Evolutionary conservation across 92 coral and sea anemone species (phyloP), one percentile per base, ranked within the genome.

Genomic region (Scolanthus callimorphus): DNA sequence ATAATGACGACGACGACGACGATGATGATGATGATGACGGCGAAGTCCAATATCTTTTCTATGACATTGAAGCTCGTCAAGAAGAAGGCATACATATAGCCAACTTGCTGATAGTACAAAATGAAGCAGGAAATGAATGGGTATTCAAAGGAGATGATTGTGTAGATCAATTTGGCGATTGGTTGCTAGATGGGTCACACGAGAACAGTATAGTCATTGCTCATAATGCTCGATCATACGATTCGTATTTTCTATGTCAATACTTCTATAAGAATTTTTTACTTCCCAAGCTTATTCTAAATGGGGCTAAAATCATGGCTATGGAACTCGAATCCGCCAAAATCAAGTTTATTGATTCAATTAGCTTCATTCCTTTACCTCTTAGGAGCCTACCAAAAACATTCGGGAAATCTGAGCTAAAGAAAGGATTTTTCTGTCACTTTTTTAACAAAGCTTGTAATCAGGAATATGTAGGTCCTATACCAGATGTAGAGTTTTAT

Each of bases 401-500:
- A 17, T 76, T 82, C 69, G 74, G 83, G 1, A 17, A 75, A 0
- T 54, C 48, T 0, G 88, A 81, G 49, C 48, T 81, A n/a, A 65
- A 53, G 22, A 81, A 81, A 54, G 82, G 82, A 0, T 67, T 41
- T 28, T 84, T 83, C 31, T 77, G 77, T 0, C 83, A 83, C 17
- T 25, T 41, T 17, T 83, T 77, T 29, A 76, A 83, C 28, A 65
- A 11, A 0, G 17, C 17, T 27, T 69, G 41, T 6, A 77, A 77
- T 43, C 63, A 70, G 25, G 26, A n/a, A n/a, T 83, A 77, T 43
- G 48, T 53, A 0, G 90, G 85, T 0, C 80, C 65, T 19, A 31
- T 77, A 0, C 90, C 82, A 12, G 57, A 73, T 0, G 4, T 55
- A 2, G 2, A 20, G 1, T 50, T 34, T 19, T 84, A 78, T 26